Conservation (phyloP, 2,797 vertebrate species). For the Enteromius paludinosus region DNA sequence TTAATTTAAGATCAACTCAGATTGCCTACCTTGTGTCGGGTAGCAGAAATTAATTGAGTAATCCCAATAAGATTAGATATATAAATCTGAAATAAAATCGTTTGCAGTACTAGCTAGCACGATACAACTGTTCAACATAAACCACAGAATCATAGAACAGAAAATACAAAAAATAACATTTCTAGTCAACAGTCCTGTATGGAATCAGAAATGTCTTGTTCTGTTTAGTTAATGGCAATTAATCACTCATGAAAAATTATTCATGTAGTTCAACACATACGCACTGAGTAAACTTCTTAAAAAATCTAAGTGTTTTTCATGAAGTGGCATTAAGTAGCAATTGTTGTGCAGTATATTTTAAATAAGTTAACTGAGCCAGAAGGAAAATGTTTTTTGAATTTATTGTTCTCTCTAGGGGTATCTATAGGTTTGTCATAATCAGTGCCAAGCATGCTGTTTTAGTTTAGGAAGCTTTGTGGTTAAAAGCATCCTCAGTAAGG, state of each 20-base stretch:
- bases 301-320: background rate
- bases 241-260: background rate
- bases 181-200: background rate
- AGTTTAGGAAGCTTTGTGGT: slow-evolving; percentile 3
- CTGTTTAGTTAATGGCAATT: background rate
- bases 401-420: background rate
- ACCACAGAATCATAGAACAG: background rate
- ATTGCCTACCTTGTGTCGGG: background rate
- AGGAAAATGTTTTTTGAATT: background rate
- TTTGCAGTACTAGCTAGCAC: background rate
- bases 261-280: background rate
- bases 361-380: background rate
- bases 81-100: background rate
- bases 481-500: background rate
- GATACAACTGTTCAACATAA: background rate
- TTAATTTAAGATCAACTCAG: too few species aligned
- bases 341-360: background rate
- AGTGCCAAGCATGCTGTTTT: background rate
- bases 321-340: background rate
- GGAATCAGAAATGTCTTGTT: background rate
- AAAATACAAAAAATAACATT: background rate
- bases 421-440: background rate
- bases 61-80: background rate
- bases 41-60: background rate
- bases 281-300: background rate